Conservation (phyloP, 2,888 invertebrate species). For the Drosophila rubida region DNA sequence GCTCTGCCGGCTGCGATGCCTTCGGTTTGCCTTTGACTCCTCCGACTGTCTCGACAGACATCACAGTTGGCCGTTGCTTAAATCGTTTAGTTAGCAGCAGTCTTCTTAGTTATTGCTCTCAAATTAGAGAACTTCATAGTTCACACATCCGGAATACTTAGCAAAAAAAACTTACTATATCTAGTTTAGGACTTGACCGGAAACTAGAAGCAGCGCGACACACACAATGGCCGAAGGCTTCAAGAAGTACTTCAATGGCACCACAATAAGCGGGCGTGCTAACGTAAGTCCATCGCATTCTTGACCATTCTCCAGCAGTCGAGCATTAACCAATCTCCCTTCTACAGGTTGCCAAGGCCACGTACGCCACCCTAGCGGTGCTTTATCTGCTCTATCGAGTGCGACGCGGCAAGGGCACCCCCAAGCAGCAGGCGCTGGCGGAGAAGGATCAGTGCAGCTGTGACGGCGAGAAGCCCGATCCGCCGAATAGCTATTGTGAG, state of each 20-base stretch:
- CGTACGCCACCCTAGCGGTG: slow-evolving; percentile 71
- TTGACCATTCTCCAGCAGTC: background rate
- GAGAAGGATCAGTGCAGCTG: slow-evolving; percentile 41
- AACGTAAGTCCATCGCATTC: slow-evolving; percentile 61
- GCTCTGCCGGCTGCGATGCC: no score
- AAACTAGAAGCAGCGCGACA: slow-evolving; percentile 8
- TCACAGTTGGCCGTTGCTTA: slow-evolving; percentile 16
- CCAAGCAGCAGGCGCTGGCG: background rate
- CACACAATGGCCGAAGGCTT: slow-evolving; percentile 55
- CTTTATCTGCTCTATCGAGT: slow-evolving; percentile 69
- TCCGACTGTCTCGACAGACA: background rate
- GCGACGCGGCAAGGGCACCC: slow-evolving; percentile 27
- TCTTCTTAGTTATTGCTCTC: background rate
- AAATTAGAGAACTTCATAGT: slow-evolving; percentile 2
- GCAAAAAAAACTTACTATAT: background rate
- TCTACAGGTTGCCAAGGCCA: slow-evolving; percentile 71
- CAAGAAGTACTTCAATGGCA: slow-evolving; percentile 57
- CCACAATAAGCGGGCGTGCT: slow-evolving; percentile 49
- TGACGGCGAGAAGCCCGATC: slow-evolving; percentile 9
- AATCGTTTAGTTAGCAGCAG: background rate
- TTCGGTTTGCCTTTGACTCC: background rate
- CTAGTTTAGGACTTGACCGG: slow-evolving; percentile 7
- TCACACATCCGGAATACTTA: background rate
- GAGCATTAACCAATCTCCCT: no score
- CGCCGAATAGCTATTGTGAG: background rate